Evolutionary conservation across 2,797 vertebrate species (phyloP), one percentile per base, ranked within the genome.

Genomic region (Cynopterus sphinx): DNA sequence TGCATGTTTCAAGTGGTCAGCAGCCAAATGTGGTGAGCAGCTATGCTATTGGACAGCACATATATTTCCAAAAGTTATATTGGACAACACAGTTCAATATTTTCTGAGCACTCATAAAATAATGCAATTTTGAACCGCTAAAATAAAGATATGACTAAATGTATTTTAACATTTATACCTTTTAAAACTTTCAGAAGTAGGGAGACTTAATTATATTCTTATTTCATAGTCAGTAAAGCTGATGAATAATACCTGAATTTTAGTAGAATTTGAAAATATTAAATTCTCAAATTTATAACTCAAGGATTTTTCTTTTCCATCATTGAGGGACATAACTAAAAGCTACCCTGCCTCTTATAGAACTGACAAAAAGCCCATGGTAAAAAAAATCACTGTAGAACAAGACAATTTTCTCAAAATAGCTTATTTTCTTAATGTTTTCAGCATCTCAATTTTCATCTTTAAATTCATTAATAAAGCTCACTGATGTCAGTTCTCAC

Each of bases 381-480:
- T 82, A 68, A 33, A 33, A 33, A 33, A 33, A 33, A 33, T 33
- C 68, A 94, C 77, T 82, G 36, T 1, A 90, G 1, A 73, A 55
- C 6, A 77, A 91, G 95, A 92, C 46, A 92, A 36, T 97, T 97
- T 96, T 92, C 87, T 95, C 96, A 94, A 97, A 97, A 95, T 94
- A 91, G 65, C 92, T 93, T 93, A 97, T 91, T 96, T 94, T 96
- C 93, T 90, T 96, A 96, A 95, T 96, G 68, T 82, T 84, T 92
- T 96, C 74, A 49, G 63, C 79, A 94, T 96, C 92, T 93, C 33
- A 3, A 4, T 96, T 97, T 98, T 96, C 88, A 95, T 96, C 94
- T 98, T 28, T 96, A 96, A 96, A 96, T 98, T 96, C 87, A 95
- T 97, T 97, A 96, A 96, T 97, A 96, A 95, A 96, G 79, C 21